A percentile compares a stretch with the other conserved stretches of the same genome.
phyloP scores from a whole-genome alignment of 2,113 vertebrate genomes.

The Pica pica region DNA sequence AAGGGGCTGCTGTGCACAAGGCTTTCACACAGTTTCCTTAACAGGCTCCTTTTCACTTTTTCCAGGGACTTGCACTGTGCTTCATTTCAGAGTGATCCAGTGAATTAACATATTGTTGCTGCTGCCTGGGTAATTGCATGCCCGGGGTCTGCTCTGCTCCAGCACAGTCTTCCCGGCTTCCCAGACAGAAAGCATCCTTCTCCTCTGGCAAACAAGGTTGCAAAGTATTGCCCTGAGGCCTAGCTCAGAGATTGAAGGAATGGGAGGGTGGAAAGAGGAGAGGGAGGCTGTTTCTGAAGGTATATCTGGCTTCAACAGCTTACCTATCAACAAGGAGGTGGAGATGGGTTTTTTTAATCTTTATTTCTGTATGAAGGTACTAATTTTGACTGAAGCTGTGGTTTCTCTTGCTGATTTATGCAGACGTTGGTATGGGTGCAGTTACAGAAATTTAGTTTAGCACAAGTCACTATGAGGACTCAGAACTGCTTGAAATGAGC shows the following conservation, averaged over 20 bases:
- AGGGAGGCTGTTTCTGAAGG: not conserved
- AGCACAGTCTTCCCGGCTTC: not conserved
- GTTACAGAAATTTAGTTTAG: not conserved
- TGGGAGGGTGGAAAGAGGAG: not conserved
- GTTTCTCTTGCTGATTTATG: not conserved
- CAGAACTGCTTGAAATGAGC: slow-evolving; percentile 21
- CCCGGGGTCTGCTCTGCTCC: not conserved
- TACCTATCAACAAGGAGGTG: not conserved
- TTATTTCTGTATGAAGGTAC: not conserved
- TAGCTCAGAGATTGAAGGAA: not conserved
- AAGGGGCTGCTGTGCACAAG: slow-evolving; percentile 13
- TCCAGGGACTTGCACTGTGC: slow-evolving; percentile 40
- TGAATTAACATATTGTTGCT: slow-evolving; percentile 66
- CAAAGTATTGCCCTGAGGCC: slow-evolving; percentile 23
- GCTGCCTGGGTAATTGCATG: slow-evolving; percentile 50
- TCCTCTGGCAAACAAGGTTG: slow-evolving; percentile 27
- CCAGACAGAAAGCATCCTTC: slow-evolving; percentile 60
- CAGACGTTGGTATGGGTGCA: not conserved
- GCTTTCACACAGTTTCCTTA: slow-evolving; percentile 47
- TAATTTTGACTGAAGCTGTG: not conserved
- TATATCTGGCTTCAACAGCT: not conserved
- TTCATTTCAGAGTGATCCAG: slow-evolving; percentile 45
- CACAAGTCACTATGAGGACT: not conserved
- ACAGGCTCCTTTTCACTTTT: slow-evolving; percentile 61
- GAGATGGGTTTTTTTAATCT: not conserved